phyloP scores from a whole-genome alignment of 2,888 invertebrate genomes.

The Octodonta nipae region DNA sequence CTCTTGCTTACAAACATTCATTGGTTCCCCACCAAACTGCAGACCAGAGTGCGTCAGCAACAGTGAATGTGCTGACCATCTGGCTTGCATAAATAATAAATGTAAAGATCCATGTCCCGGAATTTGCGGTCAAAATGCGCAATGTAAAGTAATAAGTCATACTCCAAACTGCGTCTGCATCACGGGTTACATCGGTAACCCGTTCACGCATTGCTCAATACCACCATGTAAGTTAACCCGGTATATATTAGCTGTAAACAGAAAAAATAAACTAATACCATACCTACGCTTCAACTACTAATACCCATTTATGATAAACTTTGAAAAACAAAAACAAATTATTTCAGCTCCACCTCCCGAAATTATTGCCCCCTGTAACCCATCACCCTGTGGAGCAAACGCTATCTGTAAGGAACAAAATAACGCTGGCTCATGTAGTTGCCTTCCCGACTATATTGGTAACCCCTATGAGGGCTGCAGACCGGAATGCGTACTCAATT shows the following conservation, averaged over 20 bases:
- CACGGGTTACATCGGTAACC: conserved; percentile 50
- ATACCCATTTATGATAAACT: conserved; percentile 1
- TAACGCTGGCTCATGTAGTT: conserved; percentile 55
- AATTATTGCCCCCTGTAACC: conserved; percentile 47
- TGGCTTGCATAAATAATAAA: conserved; percentile 32
- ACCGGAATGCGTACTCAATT: conserved; percentile 67
- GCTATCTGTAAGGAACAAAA: conserved; percentile 46
- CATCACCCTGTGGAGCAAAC: conserved; percentile 67
- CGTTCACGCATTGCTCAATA: conserved; percentile 45
- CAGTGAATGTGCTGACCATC: conserved; percentile 48
- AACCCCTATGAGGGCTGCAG: conserved; percentile 66
- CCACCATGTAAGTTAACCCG: conserved; percentile 35
- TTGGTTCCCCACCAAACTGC: conserved; percentile 60
- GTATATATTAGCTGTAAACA: not conserved
- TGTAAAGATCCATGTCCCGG: conserved; percentile 40
- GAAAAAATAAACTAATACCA: not conserved
- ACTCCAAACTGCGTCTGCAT: conserved; percentile 57
- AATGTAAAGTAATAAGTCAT: conserved; percentile 45
- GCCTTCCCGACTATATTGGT: conserved; percentile 59
- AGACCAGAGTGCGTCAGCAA: conserved; percentile 60
- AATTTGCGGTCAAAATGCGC: conserved; percentile 40
- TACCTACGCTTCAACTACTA: too few relatives aligned
- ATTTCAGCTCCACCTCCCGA: conserved; percentile 22
- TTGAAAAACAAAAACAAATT: conserved; percentile 1
- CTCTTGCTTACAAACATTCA: conserved; percentile 53